Evolutionary conservation across 2,888 invertebrate species (phyloP), one percentile per base, ranked within the genome.

Genomic region (Neuroscelio doddi): DNA sequence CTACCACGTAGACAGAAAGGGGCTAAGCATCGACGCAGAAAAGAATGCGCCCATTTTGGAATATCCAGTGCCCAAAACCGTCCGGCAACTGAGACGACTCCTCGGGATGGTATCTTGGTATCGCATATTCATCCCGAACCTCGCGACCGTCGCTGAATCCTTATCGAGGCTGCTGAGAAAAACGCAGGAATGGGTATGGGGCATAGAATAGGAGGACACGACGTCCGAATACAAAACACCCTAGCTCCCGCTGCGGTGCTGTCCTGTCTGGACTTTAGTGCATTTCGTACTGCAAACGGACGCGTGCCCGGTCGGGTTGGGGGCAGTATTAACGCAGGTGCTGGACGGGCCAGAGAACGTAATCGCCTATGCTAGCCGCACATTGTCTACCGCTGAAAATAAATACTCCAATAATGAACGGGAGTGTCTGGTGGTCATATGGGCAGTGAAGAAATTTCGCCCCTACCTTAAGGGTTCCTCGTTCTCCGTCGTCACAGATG

Each of bases 91-190:
- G 0, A 62, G 72, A 0, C 47, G 70, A 0, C 79, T 80, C 36
- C n/a, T 80, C 0, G 80, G 79, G 0, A 55, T 80, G 53, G 64
- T 66, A 0, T 71, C 70, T 0, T 81, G 78, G 75, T 81, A 80
- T 45, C 64, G 76, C 0, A 67, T 70, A 0, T 78, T 75, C 41
- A 64, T 79, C 1, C 61, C 59, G 0, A 52, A 76, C 32, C 73
- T 72, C 21, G 63, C 74, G 0, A 62, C 66, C 0, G 24, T 68
- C 1, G 55, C 63, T 0, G 70, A 59, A 7, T 72, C 74, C 0
- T 49, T 78, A 1, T 74, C 41, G 1, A 12, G 42, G n/a, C 24
- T 61, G 14, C 27, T 57, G 38, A 30, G 34, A 15, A 71, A 67
- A 45, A 44, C 39, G 0, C 38, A 39, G 8, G 1, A 3, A 3